Evolutionary conservation across 2,113 vertebrate species (phyloP), one percentile per base, ranked within the genome.

Genomic region (Nipponia nippon): DNA sequence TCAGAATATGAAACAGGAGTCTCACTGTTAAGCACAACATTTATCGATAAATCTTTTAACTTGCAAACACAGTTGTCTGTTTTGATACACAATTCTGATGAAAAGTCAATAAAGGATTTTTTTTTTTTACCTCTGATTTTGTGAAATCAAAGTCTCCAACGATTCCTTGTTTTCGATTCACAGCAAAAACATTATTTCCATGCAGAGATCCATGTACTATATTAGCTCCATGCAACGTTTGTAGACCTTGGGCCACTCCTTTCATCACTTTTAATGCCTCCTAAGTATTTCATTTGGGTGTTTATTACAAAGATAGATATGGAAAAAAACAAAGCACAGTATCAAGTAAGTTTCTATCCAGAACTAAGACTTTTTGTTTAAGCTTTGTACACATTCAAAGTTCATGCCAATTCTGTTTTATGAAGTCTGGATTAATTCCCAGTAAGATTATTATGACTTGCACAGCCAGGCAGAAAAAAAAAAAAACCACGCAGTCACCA

Each of bases 121-220:
- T 72, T 59, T 59, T 52, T 65, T 94, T 98, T 98, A 98, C 98
- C 97, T 96, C 97, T 82, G 98, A 96, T 97, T 97, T 98, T 4
- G 98, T 99, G 96, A 99, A 98, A 94, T 99, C 98, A 84, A 98
- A 98, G 84, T 99, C 99, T 95, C 98, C 99, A 90, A 99, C 96
- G 6, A 99, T 95, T 95, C 98, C 99, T 80, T 94, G 97, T 78
- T 98, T 95, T 80, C 98, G 97, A 62, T 98, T 97, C 84, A 99
- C 85, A 94, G 97, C 99, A 97, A 99, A 99, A n/a, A 99, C 85
- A 18, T 99, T 99, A 90, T 97, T 98, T 83, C 98, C 97, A 93
- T 99, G 98, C 53, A 99, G 94, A 38, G 98, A 98, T 81, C 98
- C 98, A 78, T 99, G 98, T 69, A 98, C 95, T 75, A 99, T 98